Conservation (phyloP, 1,140 invertebrate genomes). For the Lasioglossum albipes region DNA sequence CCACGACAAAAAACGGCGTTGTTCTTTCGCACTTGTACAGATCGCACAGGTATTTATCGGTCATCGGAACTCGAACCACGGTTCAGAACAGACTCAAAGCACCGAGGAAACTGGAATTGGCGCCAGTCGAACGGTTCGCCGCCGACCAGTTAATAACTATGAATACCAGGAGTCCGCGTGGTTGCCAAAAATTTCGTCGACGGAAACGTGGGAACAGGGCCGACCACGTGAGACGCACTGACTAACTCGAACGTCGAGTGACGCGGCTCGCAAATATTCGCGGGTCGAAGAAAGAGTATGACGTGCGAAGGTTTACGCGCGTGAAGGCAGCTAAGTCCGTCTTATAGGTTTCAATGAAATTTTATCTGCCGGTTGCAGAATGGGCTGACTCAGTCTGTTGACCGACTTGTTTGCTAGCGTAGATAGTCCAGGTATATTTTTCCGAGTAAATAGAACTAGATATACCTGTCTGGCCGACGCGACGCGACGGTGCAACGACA, state of each 20-base stretch:
- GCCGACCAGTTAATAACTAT: slow-evolving; percentile 6
- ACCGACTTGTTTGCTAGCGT: neutral
- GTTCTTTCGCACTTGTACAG: neutral
- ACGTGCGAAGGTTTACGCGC: too few species aligned
- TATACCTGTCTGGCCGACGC: neutral
- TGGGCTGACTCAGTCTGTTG: neutral
- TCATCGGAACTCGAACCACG: neutral
- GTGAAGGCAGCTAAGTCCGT: neutral
- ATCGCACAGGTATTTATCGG: neutral
- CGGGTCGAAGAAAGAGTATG: too few species aligned
- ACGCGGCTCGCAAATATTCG: slow-evolving; percentile 1
- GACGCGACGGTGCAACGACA: neutral
- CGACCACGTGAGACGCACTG: slow-evolving; percentile 33
- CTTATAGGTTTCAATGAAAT: neutral
- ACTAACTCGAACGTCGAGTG: neutral
- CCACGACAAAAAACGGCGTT: too few species aligned
- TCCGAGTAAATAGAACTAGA: neutral
- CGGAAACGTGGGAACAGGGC: neutral
- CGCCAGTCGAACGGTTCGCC: neutral
- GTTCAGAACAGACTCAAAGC: too few species aligned
- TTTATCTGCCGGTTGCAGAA: neutral
- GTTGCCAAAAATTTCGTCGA: slow-evolving; percentile 46
- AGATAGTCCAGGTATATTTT: neutral
- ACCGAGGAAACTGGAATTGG: slow-evolving; percentile 10
- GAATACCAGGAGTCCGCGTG: neutral